Conservation (phyloP, 2,113 vertebrate species). For the Turdus rufiventris region DNA sequence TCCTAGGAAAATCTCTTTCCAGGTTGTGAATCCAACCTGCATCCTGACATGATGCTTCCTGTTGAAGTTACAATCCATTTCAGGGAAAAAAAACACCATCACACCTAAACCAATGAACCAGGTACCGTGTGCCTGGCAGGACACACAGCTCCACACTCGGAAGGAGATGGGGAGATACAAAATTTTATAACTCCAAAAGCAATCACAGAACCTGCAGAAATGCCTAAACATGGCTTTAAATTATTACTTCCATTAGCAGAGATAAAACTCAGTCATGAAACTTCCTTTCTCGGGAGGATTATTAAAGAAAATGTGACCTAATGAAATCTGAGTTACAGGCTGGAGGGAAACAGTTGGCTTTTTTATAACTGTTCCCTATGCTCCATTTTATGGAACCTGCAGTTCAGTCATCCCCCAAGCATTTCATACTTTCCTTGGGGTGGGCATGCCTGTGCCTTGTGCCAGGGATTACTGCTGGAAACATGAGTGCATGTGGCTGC, state of each 20-base stretch:
- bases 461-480: not conserved
- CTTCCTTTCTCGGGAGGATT: not conserved
- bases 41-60: not conserved
- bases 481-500: not conserved
- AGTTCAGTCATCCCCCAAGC: not conserved
- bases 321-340: not conserved
- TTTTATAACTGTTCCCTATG: not conserved
- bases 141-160: not conserved
- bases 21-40: not conserved
- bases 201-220: not conserved
- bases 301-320: not conserved
- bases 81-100: not conserved
- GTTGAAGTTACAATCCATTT: rapidly evolving
- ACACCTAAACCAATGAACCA: not conserved
- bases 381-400: not conserved
- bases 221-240: not conserved
- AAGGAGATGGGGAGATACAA: not conserved
- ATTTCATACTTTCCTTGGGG: not conserved
- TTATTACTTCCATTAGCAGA: not conserved
- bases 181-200: not conserved
- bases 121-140: rapidly evolving
- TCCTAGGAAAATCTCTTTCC: not conserved
- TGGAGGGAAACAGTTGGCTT: not conserved
- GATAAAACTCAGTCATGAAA: not conserved
- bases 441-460: not conserved